These are phyloP conservation scores for Coleophora deauratella DNA, from an alignment of 2,888 invertebrate genomes.

Conservation along the genomic window DNA sequence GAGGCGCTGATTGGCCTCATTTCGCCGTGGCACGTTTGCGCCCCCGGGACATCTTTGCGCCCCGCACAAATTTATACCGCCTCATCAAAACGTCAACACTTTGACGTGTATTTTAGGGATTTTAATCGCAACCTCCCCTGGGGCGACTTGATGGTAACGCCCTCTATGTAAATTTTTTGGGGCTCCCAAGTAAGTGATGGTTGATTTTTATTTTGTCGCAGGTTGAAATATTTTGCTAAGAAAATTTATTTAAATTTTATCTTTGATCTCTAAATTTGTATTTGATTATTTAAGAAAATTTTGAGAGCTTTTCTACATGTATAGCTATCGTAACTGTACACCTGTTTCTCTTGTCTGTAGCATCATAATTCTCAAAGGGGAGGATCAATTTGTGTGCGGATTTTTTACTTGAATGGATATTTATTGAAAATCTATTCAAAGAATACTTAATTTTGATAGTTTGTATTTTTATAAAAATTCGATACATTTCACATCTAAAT, in stretches of 20 bases:
- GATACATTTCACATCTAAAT: background rate
- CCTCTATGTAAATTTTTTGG: constrained; percentile 54
- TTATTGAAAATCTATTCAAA: too few species aligned
- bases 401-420: too few species aligned
- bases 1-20: constrained; percentile 61
- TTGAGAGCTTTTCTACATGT: too few species aligned
- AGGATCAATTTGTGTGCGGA: too few species aligned
- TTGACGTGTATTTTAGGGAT: constrained; percentile 68
- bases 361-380: too few species aligned
- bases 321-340: too few species aligned
- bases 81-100: constrained; percentile 72
- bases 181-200: constrained; percentile 10
- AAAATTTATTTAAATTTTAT: too few species aligned
- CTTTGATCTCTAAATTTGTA: background rate
- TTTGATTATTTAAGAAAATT: too few species aligned
- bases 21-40: constrained; percentile 58
- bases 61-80: constrained; percentile 58
- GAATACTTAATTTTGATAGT: too few species aligned
- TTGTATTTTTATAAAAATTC: background rate
- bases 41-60: constrained; percentile 35
- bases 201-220: background rate
- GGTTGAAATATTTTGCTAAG: too few species aligned
- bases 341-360: too few species aligned
- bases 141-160: constrained; percentile 25
- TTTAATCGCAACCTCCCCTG: constrained; percentile 52